Evolutionary conservation across 1,140 invertebrate species (phyloP).

Genomic region (Nephotettix cincticeps): DNA sequence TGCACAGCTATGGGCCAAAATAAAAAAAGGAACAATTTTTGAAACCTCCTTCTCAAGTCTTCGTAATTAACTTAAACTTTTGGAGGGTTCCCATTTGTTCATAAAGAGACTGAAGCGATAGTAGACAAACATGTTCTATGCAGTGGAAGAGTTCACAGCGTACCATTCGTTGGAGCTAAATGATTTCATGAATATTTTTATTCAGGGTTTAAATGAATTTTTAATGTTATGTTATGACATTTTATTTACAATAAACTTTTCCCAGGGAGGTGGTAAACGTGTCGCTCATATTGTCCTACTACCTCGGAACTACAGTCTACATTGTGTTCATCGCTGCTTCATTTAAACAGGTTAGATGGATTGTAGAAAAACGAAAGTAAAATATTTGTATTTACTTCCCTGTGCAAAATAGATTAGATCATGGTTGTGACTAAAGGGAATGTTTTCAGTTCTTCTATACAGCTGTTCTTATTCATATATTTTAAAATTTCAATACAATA

Average conservation of each 20-base stretch:
- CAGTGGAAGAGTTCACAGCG: neutral
- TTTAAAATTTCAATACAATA: too few relatives aligned
- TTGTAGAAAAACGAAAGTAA: too few relatives aligned
- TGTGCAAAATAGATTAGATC: too few relatives aligned
- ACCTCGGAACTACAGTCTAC: neutral
- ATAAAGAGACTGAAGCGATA: neutral
- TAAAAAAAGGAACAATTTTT: too few relatives aligned
- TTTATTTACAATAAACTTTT: neutral
- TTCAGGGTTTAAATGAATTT: too few relatives aligned
- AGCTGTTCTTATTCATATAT: too few relatives aligned
- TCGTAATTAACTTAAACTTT: neutral
- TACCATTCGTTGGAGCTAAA: neutral
- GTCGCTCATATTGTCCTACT: neutral
- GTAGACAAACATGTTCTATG: neutral
- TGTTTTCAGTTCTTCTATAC: too few relatives aligned
- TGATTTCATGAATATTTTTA: too few relatives aligned
- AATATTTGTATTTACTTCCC: too few relatives aligned
- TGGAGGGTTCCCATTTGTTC: neutral
- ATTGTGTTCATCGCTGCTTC: neutral
- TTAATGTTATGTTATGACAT: neutral
- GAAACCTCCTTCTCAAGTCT: too few relatives aligned
- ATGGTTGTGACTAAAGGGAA: too few relatives aligned
- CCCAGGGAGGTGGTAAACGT: neutral
- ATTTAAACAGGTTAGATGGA: constrained; percentile 13
- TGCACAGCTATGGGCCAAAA: too few relatives aligned